Conservation (phyloP, 2,797 vertebrate species). For the Rhinichthys osculus region DNA sequence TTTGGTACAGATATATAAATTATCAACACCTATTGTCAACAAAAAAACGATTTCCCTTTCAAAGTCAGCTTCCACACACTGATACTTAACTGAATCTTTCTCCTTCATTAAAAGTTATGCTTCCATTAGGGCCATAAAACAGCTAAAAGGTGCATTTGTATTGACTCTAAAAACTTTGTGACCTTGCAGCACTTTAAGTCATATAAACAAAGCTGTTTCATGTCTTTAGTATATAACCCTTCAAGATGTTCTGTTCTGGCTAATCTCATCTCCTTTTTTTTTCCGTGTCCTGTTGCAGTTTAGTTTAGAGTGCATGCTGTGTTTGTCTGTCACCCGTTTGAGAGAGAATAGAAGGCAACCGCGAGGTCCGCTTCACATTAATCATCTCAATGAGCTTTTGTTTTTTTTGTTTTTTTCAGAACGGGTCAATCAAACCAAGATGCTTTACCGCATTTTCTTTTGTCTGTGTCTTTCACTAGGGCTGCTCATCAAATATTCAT, state of each 20-base stretch:
- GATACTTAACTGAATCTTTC: not conserved
- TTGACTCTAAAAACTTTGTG: constrained; percentile 3
- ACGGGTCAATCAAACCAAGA: constrained; percentile 52
- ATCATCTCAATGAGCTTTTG: constrained; percentile 51
- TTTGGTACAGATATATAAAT: constrained; percentile 8
- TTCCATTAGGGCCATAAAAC: constrained; percentile 16
- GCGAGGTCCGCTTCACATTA: constrained; percentile 14
- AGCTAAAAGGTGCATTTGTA: not conserved
- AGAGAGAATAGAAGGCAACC: constrained; percentile 42
- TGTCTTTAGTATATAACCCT: not conserved
- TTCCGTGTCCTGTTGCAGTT: not conserved
- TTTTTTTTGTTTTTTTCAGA: constrained; percentile 9
- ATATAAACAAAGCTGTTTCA: constrained; percentile 26
- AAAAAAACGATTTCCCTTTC: not conserved
- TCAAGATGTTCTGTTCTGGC: constrained; percentile 13
- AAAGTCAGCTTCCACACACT: not conserved
- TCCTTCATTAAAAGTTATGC: not conserved
- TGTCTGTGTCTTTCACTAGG: constrained; percentile 39
- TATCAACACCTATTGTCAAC: not conserved
- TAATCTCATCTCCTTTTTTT: constrained; percentile 13
- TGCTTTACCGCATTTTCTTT: constrained; percentile 52
- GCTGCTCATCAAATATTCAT: constrained; percentile 61
- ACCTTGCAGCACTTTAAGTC: constrained; percentile 17
- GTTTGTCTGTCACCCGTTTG: constrained; percentile 34
- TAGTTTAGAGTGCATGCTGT: constrained; percentile 36